Percentiles rank a stretch among this genome's conserved stretches.
Conservation (phyloP, 2,113 vertebrate genomes). For the Festucalex cinctus region DNA sequence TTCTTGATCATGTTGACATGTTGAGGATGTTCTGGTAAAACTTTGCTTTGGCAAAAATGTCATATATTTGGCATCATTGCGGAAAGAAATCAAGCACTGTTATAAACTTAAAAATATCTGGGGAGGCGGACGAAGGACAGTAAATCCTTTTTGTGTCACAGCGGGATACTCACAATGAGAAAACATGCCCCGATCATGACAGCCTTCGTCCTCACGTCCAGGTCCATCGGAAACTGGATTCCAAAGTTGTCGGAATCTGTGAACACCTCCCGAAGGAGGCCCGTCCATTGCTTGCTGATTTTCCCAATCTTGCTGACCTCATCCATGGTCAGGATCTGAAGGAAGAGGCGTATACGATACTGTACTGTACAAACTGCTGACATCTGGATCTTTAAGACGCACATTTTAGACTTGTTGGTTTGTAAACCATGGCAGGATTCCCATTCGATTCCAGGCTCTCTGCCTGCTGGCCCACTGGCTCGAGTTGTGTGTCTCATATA, state of each 20-base stretch:
- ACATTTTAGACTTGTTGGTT: slow-evolving; percentile 5
- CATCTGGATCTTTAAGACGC: slow-evolving; percentile 16
- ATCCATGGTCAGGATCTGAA: slow-evolving; percentile 82
- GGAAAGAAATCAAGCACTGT: background rate
- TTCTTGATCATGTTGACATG: background rate
- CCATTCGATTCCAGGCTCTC: slow-evolving; percentile 7
- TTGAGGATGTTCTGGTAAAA: background rate
- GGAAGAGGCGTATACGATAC: slow-evolving; percentile 6
- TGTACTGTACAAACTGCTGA: background rate
- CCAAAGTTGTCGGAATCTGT: slow-evolving; percentile 91
- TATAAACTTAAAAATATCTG: background rate
- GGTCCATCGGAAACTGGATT: slow-evolving; percentile 86
- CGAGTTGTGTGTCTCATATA: slow-evolving; percentile 30
- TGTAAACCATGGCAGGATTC: slow-evolving; percentile 8
- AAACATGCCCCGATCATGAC: slow-evolving; percentile 91
- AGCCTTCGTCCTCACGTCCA: slow-evolving; percentile 91
- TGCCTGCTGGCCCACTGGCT: slow-evolving; percentile 7
- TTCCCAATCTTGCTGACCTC: slow-evolving; percentile 79
- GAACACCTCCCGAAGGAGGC: slow-evolving; percentile 80
- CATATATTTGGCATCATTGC: background rate
- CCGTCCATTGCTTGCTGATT: slow-evolving; percentile 92
- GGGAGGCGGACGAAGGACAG: background rate
- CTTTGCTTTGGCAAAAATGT: background rate
- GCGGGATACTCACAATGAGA: slow-evolving; percentile 83
- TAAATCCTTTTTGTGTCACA: background rate